Evolutionary conservation across 2,113 vertebrate species (phyloP), one percentile per base, ranked within the genome.

Genomic region (Oriolus oriolus): DNA sequence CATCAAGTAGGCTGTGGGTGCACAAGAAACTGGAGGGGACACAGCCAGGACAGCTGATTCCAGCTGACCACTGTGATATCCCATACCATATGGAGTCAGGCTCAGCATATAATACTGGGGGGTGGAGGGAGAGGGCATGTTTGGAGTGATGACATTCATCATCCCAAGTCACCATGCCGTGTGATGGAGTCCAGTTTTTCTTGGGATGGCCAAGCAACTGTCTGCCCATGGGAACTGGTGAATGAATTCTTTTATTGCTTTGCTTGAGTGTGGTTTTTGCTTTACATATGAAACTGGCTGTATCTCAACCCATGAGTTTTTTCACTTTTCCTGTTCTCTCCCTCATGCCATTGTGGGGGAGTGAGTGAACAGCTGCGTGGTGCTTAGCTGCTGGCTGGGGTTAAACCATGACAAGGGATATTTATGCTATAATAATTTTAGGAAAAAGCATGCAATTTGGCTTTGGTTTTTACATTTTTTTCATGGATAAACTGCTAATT

Each of bases 81-180:
- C 20, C 17, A 35, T 35, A 7, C 5, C 16, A 5, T 6, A 20
- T 17, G 45, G 19, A 31, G 7, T 42, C 16, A 12, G 17, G 9
- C 35, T 86, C 18, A 42, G 15, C 3, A 7, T 21, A 4, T 17
- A 21, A 4, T 24, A 2, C 7, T 28, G 22, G 11, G 21, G 13
- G 11, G 75, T 44, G 61, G 42, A 80, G 26, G 22, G 49, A 7
- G 18, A n/a, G 19, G 9, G 9, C 7, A 3, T 27, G 22, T 13
- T 65, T 0, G 0, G 19, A 59, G 14, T 27, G 16, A 30, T 56
- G 41, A 10, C 2, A 6, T 69, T 81, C 44, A 22, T 18, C 41
- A 20, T 68, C 30, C 44, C 31, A 42, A 39, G 39, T 19, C 41
- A 27, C 13, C 0, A 0, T 22, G 18, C 23, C 6, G 3, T 2